Conservation (phyloP, 2,113 vertebrate genomes). For the Furnarius figulus region DNA sequence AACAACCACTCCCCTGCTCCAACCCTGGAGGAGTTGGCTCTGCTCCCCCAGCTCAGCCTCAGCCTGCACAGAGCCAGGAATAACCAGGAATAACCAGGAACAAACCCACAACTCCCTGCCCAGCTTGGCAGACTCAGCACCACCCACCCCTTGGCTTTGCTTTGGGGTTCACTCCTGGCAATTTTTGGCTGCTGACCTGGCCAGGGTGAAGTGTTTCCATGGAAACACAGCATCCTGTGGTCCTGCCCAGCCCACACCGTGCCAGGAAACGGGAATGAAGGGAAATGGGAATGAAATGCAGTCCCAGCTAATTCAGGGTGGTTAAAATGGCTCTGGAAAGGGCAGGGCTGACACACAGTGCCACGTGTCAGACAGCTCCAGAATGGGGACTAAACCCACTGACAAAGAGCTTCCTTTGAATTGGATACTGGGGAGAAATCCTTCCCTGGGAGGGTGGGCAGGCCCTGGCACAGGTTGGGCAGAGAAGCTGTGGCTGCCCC, state of each 20-base stretch:
- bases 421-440: not conserved
- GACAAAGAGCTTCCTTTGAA: not conserved
- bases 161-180: not conserved
- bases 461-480: not conserved
- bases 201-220: not conserved
- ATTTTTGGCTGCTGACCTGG: not conserved
- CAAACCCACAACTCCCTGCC: not conserved
- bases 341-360: accelerated
- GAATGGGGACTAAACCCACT: not conserved
- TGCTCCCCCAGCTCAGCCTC: not conserved
- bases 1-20: accelerated
- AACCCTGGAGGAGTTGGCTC: not conserved
- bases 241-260: not conserved
- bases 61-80: not conserved
- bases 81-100: not conserved
- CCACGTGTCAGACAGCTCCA: not conserved
- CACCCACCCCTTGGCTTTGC: not conserved
- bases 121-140: not conserved
- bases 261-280: not conserved
- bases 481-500: not conserved
- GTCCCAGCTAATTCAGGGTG: accelerated
- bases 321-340: not conserved
- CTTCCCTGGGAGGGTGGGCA: not conserved
- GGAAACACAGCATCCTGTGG: not conserved
- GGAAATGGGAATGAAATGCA: not conserved